Evolutionary conservation across 2,797 vertebrate species (phyloP), one percentile per base, ranked within the genome.

Genomic region (Hydrophis major): DNA sequence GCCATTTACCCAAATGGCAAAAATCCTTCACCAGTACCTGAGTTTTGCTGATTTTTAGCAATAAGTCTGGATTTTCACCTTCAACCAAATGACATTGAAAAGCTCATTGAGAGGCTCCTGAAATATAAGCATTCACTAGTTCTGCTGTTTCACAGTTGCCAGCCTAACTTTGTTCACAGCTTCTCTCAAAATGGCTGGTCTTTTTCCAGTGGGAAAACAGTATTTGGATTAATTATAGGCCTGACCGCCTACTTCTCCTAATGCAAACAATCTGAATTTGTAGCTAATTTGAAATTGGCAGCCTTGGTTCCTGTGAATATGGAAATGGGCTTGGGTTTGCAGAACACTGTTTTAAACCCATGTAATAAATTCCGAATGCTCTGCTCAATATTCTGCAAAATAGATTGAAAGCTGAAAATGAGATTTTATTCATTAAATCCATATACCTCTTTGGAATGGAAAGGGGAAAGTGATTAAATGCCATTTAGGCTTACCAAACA

Each of bases 351-450:
- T 93, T 92, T 90, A 93, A 91, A 86, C 87, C 89, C 0, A 22
- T 32, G 0, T 87, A 20, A 94, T 90, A 59, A 93, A 95, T 94
- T 59, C 91, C 1, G 14, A 93, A 11, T 27, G 86, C 60, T 37
- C 90, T 5, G 0, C 93, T 95, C 91, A 0, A 37, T 90, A 88
- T 53, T 93, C 94, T 74, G 94, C 89, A 88, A 92, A 95, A 95
- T 42, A 92, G 88, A 90, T 91, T 61, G 93, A 92, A 88, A 93
- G 37, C 90, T 88, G 89, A 20, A 27, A 93, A 94, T 92, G 92
- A 90, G 90, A 78, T 88, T 92, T 95, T 92, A 90, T 63, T 96
- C 89, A 37, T 95, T 94, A 95, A 91, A 91, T 63, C 90, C 13
- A 0, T 47, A 88, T 89, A 22, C 60, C 0, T 86, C 88, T 89